Evolutionary conservation across 2,113 vertebrate genomes (phyloP).

Genomic region (Oriolus oriolus): DNA sequence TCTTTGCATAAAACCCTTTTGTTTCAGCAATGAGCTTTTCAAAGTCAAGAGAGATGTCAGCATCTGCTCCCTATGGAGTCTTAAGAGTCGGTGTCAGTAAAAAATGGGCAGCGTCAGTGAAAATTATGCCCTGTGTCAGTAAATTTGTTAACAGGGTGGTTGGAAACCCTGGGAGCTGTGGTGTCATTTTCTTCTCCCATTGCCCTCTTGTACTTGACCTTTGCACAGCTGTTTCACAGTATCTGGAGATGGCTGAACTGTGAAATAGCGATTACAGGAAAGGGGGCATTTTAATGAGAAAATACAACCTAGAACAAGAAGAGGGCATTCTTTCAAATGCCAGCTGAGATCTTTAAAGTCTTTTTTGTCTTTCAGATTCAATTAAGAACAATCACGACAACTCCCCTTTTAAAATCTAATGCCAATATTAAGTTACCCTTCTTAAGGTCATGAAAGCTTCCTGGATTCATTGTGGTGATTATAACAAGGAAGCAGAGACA

Average conservation of each 20-base stretch:
- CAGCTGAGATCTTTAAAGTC: constrained; percentile 17
- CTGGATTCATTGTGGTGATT: not conserved
- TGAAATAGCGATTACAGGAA: constrained; percentile 42
- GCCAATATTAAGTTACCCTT: not conserved
- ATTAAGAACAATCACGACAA: not conserved
- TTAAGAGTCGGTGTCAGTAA: constrained; percentile 48
- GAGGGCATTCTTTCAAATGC: constrained; percentile 30
- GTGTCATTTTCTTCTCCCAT: constrained; percentile 33
- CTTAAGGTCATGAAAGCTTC: not conserved
- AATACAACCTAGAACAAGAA: constrained; percentile 32
- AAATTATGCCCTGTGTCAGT: constrained; percentile 58
- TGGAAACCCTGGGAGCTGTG: constrained; percentile 22
- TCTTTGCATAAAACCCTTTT: constrained; percentile 57
- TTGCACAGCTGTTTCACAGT: constrained; percentile 52
- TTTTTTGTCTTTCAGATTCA: constrained; percentile 39
- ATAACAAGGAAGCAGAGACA: not conserved
- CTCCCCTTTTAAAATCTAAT: not conserved
- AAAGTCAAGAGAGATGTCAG: constrained; percentile 52
- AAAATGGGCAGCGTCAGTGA: constrained; percentile 46
- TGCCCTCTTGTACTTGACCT: constrained; percentile 54
- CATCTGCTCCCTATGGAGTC: constrained; percentile 40
- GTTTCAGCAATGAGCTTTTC: constrained; percentile 46
- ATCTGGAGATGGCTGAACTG: constrained; percentile 56
- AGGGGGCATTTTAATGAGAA: constrained; percentile 53
- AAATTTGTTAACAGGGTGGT: constrained; percentile 52